These are phyloP conservation scores for Peromyscus polionotus DNA, from an alignment of 2,113 vertebrate species.

Conservation along the genomic window DNA sequence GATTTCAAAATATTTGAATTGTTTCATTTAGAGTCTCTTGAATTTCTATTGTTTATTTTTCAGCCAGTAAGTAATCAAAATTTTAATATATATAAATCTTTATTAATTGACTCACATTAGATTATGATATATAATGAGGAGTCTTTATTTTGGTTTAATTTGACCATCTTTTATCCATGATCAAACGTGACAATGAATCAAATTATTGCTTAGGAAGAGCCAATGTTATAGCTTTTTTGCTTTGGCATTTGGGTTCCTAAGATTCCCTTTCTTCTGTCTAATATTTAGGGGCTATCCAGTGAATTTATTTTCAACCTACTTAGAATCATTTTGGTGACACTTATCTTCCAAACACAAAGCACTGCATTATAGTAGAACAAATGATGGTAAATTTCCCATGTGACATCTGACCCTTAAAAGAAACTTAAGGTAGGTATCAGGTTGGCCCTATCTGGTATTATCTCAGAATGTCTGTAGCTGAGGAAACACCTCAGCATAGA, in stretches of 20 bases:
- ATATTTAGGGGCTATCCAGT: not conserved
- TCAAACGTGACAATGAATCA: not conserved
- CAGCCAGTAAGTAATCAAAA: not conserved
- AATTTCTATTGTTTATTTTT: not conserved
- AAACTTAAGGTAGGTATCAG: not conserved
- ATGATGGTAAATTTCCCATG: not conserved
- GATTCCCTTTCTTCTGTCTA: not conserved
- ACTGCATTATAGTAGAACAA: not conserved
- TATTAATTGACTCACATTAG: not conserved
- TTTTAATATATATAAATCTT: slow-evolving; percentile 14
- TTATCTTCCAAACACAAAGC: not conserved
- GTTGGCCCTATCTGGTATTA: not conserved
- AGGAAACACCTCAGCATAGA: not conserved
- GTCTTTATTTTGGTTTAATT: not conserved
- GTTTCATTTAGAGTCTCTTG: not conserved
- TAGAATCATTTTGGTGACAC: not conserved
- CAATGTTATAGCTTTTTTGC: not conserved
- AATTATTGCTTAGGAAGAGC: not conserved
- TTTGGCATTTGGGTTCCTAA: not conserved
- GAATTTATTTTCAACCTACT: not conserved
- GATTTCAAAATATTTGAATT: not conserved
- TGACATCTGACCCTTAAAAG: not conserved
- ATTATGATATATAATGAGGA: not conserved
- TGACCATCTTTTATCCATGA: not conserved
- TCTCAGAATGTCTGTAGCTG: not conserved